Conservation (phyloP, 2,888 invertebrate genomes). For the Drosophila rellima region DNA sequence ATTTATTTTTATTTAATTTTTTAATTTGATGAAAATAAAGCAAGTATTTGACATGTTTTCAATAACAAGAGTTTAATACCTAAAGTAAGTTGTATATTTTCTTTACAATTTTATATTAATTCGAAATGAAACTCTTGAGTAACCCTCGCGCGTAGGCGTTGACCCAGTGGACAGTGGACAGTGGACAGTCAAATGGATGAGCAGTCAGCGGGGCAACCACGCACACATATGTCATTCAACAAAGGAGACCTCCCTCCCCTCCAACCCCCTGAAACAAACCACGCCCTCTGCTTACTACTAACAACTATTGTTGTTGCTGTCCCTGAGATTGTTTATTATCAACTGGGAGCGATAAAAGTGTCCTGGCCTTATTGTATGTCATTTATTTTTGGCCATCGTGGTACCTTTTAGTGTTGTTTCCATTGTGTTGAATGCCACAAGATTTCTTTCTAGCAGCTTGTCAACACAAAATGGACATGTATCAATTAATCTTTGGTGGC, state of each 20-base stretch:
- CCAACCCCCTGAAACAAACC: neutral
- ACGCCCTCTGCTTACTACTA: constrained; percentile 14
- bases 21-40: too few species aligned
- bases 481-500: constrained; percentile 77
- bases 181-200: constrained; percentile 76
- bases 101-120: neutral
- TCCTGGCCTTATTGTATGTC: constrained; percentile 77
- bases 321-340: constrained; percentile 78
- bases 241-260: constrained; percentile 47
- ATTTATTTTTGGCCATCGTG: constrained; percentile 72
- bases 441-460: constrained; percentile 75
- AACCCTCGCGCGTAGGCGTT: constrained; percentile 54
- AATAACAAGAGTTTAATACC: too few species aligned
- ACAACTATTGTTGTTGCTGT: constrained; percentile 30
- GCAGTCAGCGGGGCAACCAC: constrained; percentile 74
- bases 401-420: constrained; percentile 44
- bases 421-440: constrained; percentile 47
- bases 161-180: constrained; percentile 52
- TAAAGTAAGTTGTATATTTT: too few species aligned
- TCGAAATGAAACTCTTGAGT: neutral
- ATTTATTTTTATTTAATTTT: too few species aligned
- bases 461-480: constrained; percentile 83
- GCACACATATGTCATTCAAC: constrained; percentile 76
- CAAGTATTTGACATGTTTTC: too few species aligned
- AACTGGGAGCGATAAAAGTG: constrained; percentile 79